Percentiles rank a stretch among this genome's conserved stretches.
These are phyloP conservation scores for Euleptes europaea DNA, from an alignment of 2,113 vertebrate species.

Conservation along the genomic window DNA sequence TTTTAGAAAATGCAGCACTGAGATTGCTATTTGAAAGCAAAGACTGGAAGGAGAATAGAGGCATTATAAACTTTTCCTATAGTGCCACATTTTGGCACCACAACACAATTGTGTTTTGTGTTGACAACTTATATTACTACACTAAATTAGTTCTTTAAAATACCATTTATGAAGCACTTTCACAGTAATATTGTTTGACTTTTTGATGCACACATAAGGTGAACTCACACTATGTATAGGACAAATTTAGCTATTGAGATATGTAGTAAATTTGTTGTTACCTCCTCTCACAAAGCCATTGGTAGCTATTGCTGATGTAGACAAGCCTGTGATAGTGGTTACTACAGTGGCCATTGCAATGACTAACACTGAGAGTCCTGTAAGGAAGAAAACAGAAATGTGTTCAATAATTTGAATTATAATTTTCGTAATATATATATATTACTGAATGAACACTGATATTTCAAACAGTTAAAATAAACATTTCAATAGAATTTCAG, in stretches of 20 bases:
- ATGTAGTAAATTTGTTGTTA: constrained; percentile 63
- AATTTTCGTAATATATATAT: constrained; percentile 3
- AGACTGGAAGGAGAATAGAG: too few relatives aligned
- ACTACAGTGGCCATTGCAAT: constrained; percentile 93
- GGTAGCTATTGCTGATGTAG: constrained; percentile 96
- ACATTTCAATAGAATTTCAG: neutral
- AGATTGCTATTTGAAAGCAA: too few relatives aligned
- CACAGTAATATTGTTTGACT: neutral
- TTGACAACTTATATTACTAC: neutral
- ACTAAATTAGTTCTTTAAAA: neutral
- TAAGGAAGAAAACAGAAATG: constrained; percentile 24
- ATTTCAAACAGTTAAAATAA: neutral
- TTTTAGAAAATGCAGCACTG: too few relatives aligned
- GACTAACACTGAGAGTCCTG: constrained; percentile 86
- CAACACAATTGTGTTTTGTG: neutral
- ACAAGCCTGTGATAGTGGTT: constrained; percentile 95
- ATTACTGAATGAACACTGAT: neutral
- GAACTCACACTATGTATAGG: accelerated
- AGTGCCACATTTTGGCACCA: too few relatives aligned
- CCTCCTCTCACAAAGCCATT: constrained; percentile 99
- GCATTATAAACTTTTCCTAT: too few relatives aligned
- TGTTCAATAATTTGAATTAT: neutral
- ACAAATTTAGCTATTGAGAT: neutral
- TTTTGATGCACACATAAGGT: neutral
- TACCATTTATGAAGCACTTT: neutral